Evolutionary conservation across 2,113 vertebrate species (phyloP), one percentile per base, ranked within the genome.

Genomic region (Trachemys scripta): DNA sequence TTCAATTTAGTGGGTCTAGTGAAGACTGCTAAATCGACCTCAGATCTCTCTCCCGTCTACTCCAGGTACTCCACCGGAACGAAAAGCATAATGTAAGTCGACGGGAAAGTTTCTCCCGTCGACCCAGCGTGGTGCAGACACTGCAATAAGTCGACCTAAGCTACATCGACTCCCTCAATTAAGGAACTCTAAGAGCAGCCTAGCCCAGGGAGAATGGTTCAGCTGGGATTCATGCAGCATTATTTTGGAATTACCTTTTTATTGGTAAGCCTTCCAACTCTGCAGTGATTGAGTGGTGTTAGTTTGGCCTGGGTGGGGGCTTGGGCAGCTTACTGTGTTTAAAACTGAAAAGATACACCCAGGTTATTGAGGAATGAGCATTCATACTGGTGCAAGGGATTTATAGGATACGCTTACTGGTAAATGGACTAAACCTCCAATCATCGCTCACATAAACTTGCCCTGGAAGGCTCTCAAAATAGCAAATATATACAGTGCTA

Each of bases 371-470:
- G 16, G 85, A 35, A 85, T 14, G 86, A 38, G 45, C 51, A 65
- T 56, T 89, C 91, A 47, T 2, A 53, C 29, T 1, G 3, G 8
- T 9, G 20, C 14, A 38, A 24, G 10, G 56, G 1, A 51, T 35
- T 50, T 57, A 85, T 2, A 89, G 24, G 82, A 10, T 85, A 4
- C 35, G 47, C 12, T 75, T 92, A 31, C 6, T 88, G 42, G 2
- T 59, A 51, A 51, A 5, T 51, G 7, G 6, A 59, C 79, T 88
- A 86, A 91, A 84, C 11, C 1, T 1, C 2, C 42, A 1, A 0
- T 45, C 81, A 51, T 45, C 6, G 24, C 5, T 59, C 22, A 59
- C 2, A 5, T 25, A 20, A 49, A 27, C 9, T 85, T 72, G 20
- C 19, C 79, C 62, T 27, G 5, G 50, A 49, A 87, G 20, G 9